Percentiles rank a stretch among this genome's conserved stretches.
Conservation (phyloP, 2,888 invertebrate genomes). For the Synanthedon vespiformis region DNA sequence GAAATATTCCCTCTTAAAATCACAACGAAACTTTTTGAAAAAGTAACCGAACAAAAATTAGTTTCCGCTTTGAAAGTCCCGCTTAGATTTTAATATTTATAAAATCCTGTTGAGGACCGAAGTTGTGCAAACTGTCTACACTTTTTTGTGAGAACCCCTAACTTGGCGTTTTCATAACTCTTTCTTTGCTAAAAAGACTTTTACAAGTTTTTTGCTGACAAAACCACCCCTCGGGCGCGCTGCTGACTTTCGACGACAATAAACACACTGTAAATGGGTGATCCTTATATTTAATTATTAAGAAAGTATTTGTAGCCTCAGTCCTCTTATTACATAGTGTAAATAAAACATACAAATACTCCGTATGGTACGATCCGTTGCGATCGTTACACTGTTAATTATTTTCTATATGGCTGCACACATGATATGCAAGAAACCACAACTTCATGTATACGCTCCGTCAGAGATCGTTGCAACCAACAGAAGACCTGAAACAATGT, state of each 20-base stretch:
- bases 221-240: conserved; percentile 16
- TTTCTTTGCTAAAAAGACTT: conserved; percentile 46
- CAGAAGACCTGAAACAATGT: no score
- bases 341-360: no score
- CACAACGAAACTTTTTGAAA: not conserved
- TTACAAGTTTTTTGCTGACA: conserved; percentile 54
- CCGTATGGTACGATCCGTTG: no score
- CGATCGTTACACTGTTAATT: no score
- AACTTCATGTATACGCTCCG: no score
- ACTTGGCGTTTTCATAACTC: conserved; percentile 63
- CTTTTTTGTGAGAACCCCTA: conserved; percentile 46
- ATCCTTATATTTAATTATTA: not conserved
- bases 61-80: conserved; percentile 39
- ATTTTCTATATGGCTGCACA: no score
- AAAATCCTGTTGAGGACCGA: conserved; percentile 45
- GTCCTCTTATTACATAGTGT: no score
- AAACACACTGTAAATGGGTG: not conserved
- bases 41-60: conserved; percentile 21
- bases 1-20: not conserved
- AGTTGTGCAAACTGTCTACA: conserved; percentile 44
- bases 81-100: conserved; percentile 54
- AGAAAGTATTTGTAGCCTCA: no score
- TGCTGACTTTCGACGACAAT: not conserved
- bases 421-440: no score
- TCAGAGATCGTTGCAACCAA: no score